phyloP scores from a whole-genome alignment of 2,888 invertebrate species.

The Stenchaetothrips biformis region DNA sequence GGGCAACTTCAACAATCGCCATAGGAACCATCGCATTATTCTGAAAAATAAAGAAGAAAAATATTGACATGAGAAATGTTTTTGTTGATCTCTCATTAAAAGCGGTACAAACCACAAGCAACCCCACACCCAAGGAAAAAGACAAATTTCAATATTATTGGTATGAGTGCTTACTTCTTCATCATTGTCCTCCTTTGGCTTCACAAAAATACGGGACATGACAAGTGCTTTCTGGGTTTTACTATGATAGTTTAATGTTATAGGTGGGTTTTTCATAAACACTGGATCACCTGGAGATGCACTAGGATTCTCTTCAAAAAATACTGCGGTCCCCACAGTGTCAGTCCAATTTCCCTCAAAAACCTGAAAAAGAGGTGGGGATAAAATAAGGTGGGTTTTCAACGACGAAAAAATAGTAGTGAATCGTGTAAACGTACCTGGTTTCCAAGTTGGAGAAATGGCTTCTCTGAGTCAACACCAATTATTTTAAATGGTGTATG shows the following conservation, averaged over 20 bases:
- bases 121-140: no score
- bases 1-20: not conserved
- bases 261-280: not conserved
- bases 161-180: not conserved
- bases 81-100: no score
- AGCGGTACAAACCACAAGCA: no score
- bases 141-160: not conserved
- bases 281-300: not conserved
- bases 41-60: not conserved
- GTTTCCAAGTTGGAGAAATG: not conserved
- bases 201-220: conserved; percentile 8
- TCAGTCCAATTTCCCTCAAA: conserved; percentile 11
- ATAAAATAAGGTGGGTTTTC: not conserved
- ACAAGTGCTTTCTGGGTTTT: not conserved
- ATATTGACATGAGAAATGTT: not conserved
- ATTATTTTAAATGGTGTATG: conserved; percentile 6
- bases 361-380: not conserved
- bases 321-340: not conserved
- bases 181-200: not conserved
- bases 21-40: not conserved
- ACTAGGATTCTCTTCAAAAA: conserved; percentile 11
- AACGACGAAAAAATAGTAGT: not conserved
- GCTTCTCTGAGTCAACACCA: conserved; percentile 4
- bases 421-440: not conserved
- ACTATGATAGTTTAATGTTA: not conserved